Evolutionary conservation across 2,888 invertebrate genomes (phyloP).

Genomic region (Synanthedon vespiformis): DNA sequence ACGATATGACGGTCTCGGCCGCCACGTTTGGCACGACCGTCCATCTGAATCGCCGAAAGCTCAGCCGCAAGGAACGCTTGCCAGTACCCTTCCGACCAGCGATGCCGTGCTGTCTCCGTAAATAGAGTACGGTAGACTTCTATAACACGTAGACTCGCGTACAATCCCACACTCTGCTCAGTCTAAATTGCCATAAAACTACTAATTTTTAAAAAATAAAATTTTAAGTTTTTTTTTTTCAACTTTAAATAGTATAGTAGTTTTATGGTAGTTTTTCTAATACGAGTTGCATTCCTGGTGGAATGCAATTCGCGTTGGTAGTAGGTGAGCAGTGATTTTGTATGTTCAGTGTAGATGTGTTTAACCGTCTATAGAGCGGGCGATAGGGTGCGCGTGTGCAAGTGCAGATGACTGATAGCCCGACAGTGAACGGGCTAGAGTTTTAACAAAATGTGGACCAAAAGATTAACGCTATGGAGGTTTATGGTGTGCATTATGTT

Average conservation of each 20-base stretch:
- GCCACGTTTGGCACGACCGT: slow-evolving; percentile 41
- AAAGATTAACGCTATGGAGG: slow-evolving; percentile 64
- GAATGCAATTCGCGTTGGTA: slow-evolving; percentile 36
- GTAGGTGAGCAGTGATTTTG: slow-evolving; percentile 13
- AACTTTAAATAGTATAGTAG: slow-evolving; percentile 20
- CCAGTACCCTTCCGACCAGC: slow-evolving; percentile 64
- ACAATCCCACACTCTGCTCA: slow-evolving; percentile 22
- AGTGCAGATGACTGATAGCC: slow-evolving; percentile 68
- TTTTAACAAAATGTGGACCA: slow-evolving; percentile 61
- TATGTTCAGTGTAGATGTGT: slow-evolving; percentile 52
- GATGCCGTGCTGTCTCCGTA: slow-evolving; percentile 72
- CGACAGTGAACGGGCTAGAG: slow-evolving; percentile 50
- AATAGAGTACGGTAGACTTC: slow-evolving; percentile 62
- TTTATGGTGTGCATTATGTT: slow-evolving; percentile 62
- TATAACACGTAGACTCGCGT: slow-evolving; percentile 41
- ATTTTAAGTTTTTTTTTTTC: not conserved
- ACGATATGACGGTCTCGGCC: slow-evolving; percentile 1
- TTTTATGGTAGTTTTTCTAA: slow-evolving; percentile 36
- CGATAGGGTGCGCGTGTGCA: slow-evolving; percentile 66
- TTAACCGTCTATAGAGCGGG: slow-evolving; percentile 45
- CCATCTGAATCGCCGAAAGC: slow-evolving; percentile 48
- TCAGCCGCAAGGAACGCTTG: slow-evolving; percentile 44
- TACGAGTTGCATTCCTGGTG: slow-evolving; percentile 45
- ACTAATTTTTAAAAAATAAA: slow-evolving; percentile 3
- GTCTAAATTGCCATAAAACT: slow-evolving; percentile 12